These are phyloP conservation scores for Otocyon megalotis DNA, from an alignment of 2,113 vertebrate genomes.

Conservation along the genomic window DNA sequence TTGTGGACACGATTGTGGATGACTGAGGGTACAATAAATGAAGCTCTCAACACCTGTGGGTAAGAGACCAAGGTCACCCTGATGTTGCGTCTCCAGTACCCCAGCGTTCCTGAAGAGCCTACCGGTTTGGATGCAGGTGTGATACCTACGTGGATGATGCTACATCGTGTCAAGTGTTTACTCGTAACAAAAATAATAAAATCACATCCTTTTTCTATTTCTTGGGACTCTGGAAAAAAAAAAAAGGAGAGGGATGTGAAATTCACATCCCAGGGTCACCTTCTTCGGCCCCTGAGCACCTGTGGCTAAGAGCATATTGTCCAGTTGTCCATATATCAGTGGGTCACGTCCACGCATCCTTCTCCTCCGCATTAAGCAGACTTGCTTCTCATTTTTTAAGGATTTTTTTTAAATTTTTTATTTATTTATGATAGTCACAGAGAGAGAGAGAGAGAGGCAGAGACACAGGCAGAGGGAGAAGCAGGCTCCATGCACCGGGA, in stretches of 20 bases:
- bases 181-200: background rate
- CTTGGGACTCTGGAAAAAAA: background rate
- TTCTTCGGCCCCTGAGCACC: fast-evolving
- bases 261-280: fast-evolving
- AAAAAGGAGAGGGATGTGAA: background rate
- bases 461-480: too few species aligned
- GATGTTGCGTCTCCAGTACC: fast-evolving
- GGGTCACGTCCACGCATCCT: fast-evolving
- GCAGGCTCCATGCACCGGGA: too few species aligned
- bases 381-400: background rate
- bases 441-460: too few species aligned
- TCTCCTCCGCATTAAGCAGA: background rate
- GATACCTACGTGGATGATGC: fast-evolving
- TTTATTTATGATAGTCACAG: too few species aligned
- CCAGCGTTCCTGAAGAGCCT: fast-evolving
- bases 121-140: fast-evolving
- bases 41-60: fast-evolving
- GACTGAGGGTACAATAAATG: background rate
- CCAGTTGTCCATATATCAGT: fast-evolving
- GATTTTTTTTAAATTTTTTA: too few species aligned
- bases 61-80: too few species aligned
- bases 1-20: fast-evolving
- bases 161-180: background rate
- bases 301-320: fast-evolving
- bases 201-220: fast-evolving